Percentiles rank a stretch among this genome's conserved stretches.
These are phyloP conservation scores for Nerophis ophidion DNA, from an alignment of 2,113 vertebrate genomes.

Conservation along the genomic window DNA sequence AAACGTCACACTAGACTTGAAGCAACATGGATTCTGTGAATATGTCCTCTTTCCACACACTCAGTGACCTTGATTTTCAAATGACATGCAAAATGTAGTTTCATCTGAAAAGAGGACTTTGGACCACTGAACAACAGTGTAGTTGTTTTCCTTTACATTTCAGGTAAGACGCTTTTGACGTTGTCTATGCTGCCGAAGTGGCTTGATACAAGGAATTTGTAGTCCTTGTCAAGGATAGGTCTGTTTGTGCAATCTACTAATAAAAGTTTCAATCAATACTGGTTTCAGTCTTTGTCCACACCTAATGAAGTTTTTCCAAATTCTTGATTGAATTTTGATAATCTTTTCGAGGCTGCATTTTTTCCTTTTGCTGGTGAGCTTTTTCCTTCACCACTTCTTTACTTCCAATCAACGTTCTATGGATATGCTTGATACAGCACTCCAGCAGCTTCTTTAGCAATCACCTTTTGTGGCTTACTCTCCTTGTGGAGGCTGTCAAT, in stretches of 20 bases:
- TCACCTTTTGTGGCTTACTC: not conserved
- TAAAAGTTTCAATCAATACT: too few relatives aligned
- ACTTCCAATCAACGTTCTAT: not conserved
- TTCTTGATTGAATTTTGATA: not conserved
- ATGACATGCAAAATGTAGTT: constrained; percentile 14
- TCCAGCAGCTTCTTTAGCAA: not conserved
- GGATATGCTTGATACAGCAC: not conserved
- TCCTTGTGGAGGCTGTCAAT: not conserved
- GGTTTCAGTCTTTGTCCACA: not conserved
- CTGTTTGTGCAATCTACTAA: too few relatives aligned
- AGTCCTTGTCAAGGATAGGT: not conserved
- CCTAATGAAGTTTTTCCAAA: not conserved
- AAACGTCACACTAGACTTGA: too few relatives aligned
- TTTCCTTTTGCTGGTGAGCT: not conserved
- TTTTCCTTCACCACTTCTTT: not conserved
- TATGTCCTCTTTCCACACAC: too few relatives aligned
- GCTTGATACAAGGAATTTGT: not conserved
- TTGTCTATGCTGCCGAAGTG: not conserved
- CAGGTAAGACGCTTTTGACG: not conserved
- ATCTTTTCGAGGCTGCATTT: not conserved
- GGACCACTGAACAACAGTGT: not conserved
- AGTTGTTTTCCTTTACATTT: not conserved
- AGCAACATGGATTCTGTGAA: too few relatives aligned
- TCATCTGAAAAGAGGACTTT: not conserved
- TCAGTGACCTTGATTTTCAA: constrained; percentile 3